Conservation (phyloP, 2,797 vertebrate species). For the Micromesistius poutassou region DNA sequence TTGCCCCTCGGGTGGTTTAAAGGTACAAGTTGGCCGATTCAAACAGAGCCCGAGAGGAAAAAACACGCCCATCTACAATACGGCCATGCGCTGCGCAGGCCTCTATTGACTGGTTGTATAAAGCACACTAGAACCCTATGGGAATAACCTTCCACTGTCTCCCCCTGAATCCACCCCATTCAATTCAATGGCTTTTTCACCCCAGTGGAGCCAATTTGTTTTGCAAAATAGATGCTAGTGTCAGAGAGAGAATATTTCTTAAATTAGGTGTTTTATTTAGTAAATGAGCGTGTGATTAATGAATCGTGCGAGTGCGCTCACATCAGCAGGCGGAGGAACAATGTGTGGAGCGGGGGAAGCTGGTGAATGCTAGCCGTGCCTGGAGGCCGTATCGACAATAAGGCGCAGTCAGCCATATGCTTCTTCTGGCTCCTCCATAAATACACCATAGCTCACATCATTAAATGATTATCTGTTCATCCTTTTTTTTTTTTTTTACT, state of each 20-base stretch:
- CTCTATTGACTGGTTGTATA: neutral
- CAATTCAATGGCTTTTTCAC: too few relatives aligned
- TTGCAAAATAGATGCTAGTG: too few relatives aligned
- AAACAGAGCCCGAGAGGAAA: conserved; percentile 18
- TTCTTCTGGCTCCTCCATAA: conserved; percentile 10
- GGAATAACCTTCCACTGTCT: neutral
- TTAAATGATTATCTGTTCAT: conserved; percentile 3
- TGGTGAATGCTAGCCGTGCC: conserved; percentile 25
- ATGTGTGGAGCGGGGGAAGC: conserved; percentile 22
- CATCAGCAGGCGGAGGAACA: neutral
- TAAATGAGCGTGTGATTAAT: neutral
- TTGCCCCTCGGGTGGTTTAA: conserved; percentile 46
- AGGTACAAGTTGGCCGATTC: conserved; percentile 48
- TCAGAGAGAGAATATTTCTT: too few relatives aligned
- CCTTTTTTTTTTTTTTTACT: neutral
- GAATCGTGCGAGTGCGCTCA: neutral
- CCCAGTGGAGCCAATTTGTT: too few relatives aligned
- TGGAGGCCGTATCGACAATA: conserved; percentile 33
- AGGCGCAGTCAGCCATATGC: conserved; percentile 5
- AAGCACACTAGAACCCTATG: neutral
- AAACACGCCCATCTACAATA: conserved; percentile 36
- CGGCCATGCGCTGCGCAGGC: neutral
- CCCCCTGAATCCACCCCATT: neutral
- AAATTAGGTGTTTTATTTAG: too few relatives aligned
- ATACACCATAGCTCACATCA: neutral